Evolutionary conservation across 1,140 invertebrate genomes (phyloP).

Genomic region (Meloidogyne floridensis): DNA sequence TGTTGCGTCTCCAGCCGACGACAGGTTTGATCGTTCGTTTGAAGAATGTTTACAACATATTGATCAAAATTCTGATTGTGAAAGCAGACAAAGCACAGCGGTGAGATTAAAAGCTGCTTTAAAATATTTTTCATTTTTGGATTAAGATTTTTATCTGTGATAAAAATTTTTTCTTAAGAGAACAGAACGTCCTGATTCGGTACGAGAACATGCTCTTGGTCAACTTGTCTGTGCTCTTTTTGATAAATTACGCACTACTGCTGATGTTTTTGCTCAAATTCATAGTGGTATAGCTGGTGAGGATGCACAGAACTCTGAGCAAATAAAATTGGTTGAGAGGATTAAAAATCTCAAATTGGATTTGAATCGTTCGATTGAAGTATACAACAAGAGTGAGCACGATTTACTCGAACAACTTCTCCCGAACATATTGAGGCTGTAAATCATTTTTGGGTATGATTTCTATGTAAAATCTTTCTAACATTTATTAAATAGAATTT

Average conservation of each 20-base stretch:
- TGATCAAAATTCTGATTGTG: background rate
- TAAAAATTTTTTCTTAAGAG: background rate
- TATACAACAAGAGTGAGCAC: constrained; percentile 4
- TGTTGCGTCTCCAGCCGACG: background rate
- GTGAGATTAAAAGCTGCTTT: background rate
- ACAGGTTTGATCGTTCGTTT: background rate
- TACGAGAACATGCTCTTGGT: background rate
- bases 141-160: no score
- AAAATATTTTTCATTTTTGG: no score
- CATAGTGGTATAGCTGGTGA: background rate
- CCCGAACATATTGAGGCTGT: constrained; percentile 77
- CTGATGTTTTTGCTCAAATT: background rate
- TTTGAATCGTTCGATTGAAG: constrained; percentile 23
- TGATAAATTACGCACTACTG: background rate
- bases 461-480: background rate
- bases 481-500: constrained; percentile 67
- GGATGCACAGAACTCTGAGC: constrained; percentile 5
- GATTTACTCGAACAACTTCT: constrained; percentile 58
- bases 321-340: background rate
- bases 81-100: background rate
- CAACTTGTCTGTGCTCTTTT: background rate
- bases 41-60: constrained; percentile 18
- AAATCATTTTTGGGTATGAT: constrained; percentile 58
- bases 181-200: background rate
- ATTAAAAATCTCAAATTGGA: background rate